Evolutionary conservation across 2,888 invertebrate genomes (phyloP).

Genomic region (Ariolimax columbianus): DNA sequence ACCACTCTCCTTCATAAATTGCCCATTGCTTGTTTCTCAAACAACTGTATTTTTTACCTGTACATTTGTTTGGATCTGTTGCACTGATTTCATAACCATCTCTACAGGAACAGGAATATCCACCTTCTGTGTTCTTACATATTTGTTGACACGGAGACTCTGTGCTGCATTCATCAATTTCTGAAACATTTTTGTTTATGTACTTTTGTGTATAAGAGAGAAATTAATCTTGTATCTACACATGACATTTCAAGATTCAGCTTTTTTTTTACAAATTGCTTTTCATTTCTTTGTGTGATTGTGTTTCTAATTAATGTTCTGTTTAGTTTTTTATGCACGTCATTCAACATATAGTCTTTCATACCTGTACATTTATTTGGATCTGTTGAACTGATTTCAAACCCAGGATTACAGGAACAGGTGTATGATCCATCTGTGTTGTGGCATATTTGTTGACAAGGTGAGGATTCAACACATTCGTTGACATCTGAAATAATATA

Average conservation of each 20-base stretch:
- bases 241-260: too few relatives aligned
- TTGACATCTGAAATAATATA: conserved; percentile 55
- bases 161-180: conserved; percentile 2
- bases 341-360: background rate
- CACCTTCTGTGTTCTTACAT: conserved; percentile 5
- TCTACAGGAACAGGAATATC: conserved; percentile 20
- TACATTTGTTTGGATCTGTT: conserved; percentile 13
- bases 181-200: background rate
- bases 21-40: too few relatives aligned
- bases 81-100: background rate
- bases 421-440: conserved; percentile 10
- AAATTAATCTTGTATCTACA: too few relatives aligned
- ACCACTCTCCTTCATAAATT: too few relatives aligned
- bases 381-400: conserved; percentile 7
- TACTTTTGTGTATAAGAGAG: background rate
- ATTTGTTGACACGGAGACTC: background rate
- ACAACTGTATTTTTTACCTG: background rate
- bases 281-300: background rate
- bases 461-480: conserved; percentile 53
- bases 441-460: conserved; percentile 20
- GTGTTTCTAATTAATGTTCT: too few relatives aligned
- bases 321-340: too few relatives aligned
- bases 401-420: conserved; percentile 8
- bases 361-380: conserved; percentile 29
- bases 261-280: background rate